Evolutionary conservation across 2,888 invertebrate genomes (phyloP), one percentile per base, ranked within the genome.

Genomic region (Hipparchia sbordonii): DNA sequence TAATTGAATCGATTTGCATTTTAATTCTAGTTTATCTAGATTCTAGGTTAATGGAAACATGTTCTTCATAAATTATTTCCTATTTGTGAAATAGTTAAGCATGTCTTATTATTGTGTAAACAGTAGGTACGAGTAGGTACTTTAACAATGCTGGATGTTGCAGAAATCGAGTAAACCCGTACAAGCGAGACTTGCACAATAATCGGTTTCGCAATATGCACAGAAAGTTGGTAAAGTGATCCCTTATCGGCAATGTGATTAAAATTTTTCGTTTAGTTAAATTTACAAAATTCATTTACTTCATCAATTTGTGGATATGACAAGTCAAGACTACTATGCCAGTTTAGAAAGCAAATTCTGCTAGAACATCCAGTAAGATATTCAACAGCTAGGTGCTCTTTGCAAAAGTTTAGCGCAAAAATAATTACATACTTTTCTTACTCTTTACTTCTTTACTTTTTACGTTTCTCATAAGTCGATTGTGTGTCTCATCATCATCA

Each of bases 121-220:
- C 75, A 54, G 60, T 39, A 39, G 1, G 39, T 39, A 39, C 2
- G 1, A 39, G 39, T 5, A 39, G 39, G 39, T 48, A 56, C 78
- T 78, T 80, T 81, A 79, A 81, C 80, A 82, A 82, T 72, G 74
- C 65, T 74, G 65, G 70, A 67, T 81, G 82, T 85, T 83, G 82
- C 82, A 80, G 77, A 81, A 80, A 79, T 75, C 76, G 75, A 70
- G 76, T 72, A 71, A 82, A 83, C 81, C 83, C 82, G 82, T 82
- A 83, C 82, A 82, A 82, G 81, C 79, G 81, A 83, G 80, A 74
- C 79, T 85, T 87, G 80, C 84, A 84, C 80, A 77, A 77, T 75
- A 85, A 87, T 83, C 79, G 76, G 80, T 86, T 85, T 78, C 82
- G 82, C 79, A 84, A 81, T 67, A 61, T 71, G 51, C 61, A 65